Conservation (phyloP, 2,113 vertebrate genomes). For the Herpetotheres cachinnans region DNA sequence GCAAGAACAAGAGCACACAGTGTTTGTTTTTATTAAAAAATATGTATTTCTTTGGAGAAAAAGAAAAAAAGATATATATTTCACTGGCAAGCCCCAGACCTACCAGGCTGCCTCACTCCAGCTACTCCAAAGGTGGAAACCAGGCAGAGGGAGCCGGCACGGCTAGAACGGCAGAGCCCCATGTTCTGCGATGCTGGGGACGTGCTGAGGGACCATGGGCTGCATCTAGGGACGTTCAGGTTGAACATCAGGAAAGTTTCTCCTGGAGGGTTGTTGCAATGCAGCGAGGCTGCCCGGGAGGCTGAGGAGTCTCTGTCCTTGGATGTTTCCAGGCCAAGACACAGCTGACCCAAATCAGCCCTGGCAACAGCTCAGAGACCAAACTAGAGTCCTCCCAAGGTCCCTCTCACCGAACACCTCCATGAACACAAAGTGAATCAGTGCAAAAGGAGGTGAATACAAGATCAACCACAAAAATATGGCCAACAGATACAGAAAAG, state of each 20-base stretch:
- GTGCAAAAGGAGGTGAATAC: not conserved
- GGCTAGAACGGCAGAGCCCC: not conserved
- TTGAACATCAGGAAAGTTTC: not conserved
- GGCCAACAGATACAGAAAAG: not conserved
- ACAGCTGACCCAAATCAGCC: not conserved
- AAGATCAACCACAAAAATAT: not conserved
- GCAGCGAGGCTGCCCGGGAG: not conserved
- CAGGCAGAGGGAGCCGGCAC: not conserved
- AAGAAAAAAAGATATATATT: too few species aligned
- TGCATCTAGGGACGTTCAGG: not conserved
- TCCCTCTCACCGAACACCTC: not conserved
- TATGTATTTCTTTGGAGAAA: not conserved
- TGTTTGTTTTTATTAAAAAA: not conserved
- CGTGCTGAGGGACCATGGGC: not conserved
- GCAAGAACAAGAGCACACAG: not conserved
- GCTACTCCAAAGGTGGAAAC: not conserved
- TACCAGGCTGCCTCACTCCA: not conserved
- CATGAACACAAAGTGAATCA: not conserved
- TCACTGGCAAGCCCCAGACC: not conserved
- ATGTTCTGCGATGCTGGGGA: fast-evolving
- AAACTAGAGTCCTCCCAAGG: not conserved
- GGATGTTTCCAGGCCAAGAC: not conserved
- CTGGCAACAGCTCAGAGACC: not conserved
- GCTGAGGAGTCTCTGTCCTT: not conserved
- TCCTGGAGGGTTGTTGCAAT: not conserved